Percentiles rank a stretch among this genome's conserved stretches.
Evolutionary conservation across 2,888 invertebrate genomes (phyloP).

Genomic region (Gryllus longicercus): DNA sequence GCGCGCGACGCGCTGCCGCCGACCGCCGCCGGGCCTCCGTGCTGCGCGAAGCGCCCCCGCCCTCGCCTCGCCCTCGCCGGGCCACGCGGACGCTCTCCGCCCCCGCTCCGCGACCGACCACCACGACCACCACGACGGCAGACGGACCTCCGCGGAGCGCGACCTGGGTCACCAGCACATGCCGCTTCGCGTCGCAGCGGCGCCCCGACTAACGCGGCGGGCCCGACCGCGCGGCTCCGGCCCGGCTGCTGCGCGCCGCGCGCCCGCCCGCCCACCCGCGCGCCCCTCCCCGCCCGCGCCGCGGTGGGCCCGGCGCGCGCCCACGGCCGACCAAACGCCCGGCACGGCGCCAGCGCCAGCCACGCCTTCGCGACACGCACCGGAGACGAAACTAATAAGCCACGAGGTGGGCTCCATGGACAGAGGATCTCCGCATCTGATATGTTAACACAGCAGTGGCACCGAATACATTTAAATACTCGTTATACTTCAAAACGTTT

Average conservation of each 20-base stretch:
- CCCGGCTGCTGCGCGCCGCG: background rate
- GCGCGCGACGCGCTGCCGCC: too few relatives aligned
- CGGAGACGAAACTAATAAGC: too few relatives aligned
- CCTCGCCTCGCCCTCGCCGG: too few relatives aligned
- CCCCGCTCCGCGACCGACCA: background rate
- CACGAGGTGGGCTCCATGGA: too few relatives aligned
- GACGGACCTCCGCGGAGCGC: background rate
- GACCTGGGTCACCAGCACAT: background rate
- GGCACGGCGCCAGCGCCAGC: background rate
- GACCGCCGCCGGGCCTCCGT: too few relatives aligned
- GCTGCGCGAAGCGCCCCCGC: too few relatives aligned
- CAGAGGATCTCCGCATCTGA: too few relatives aligned
- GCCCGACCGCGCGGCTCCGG: background rate
- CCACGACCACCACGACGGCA: background rate
- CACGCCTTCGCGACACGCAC: too few relatives aligned
- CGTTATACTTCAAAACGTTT: too few relatives aligned
- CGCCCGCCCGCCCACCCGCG: background rate
- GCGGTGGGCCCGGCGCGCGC: background rate
- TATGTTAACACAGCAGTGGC: too few relatives aligned
- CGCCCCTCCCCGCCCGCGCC: background rate
- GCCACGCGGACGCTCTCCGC: too few relatives aligned
- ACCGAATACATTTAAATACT: too few relatives aligned
- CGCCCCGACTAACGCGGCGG: constrained; percentile 17
- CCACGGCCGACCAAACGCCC: background rate
- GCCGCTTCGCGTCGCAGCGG: background rate